Conservation (phyloP, 2,797 vertebrate species). For the Paguma larvata region DNA sequence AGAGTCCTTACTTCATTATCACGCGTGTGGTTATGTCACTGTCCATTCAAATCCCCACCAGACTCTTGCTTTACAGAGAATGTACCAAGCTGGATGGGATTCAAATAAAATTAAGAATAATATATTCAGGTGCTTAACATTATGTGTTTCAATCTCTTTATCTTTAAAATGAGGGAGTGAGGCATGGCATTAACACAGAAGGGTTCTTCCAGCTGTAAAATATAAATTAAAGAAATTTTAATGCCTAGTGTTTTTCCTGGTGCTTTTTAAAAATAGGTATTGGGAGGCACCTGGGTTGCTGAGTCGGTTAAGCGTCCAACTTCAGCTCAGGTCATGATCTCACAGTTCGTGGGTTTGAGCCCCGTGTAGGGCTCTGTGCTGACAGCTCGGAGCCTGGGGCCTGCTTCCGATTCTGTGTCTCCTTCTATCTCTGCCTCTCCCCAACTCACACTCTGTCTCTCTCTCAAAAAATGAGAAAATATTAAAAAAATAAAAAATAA, state of each 20-base stretch:
- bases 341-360: no score
- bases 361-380: no score
- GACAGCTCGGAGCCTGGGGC: no score
- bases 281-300: no score
- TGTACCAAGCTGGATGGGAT: not conserved
- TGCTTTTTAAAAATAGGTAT: not conserved
- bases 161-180: not conserved
- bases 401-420: no score
- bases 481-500: not conserved
- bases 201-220: not conserved
- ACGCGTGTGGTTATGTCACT: not conserved
- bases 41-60: not conserved
- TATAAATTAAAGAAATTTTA: not conserved
- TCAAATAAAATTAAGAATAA: slow-evolving; percentile 18
- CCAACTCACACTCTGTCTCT: no score
- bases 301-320: no score
- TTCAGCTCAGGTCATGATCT: no score
- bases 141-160: not conserved
- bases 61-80: not conserved
- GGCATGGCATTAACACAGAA: not conserved
- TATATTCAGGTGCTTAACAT: not conserved
- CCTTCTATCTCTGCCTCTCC: no score
- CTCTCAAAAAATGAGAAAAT: no score
- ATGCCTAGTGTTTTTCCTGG: not conserved
- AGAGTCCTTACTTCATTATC: not conserved